Conservation (phyloP, 2,113 vertebrate genomes). For the Phrynosoma platyrhinos region DNA sequence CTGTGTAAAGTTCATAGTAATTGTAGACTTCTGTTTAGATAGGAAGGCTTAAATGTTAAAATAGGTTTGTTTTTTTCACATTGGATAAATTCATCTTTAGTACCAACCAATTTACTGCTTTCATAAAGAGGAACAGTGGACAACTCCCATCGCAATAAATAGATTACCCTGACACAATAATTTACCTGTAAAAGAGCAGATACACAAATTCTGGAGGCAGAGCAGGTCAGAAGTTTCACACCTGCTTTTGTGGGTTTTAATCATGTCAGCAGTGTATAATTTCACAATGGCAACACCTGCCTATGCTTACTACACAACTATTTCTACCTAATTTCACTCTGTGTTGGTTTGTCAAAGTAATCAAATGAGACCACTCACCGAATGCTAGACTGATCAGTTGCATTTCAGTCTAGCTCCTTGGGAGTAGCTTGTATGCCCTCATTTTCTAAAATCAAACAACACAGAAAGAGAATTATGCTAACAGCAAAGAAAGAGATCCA, state of each 20-base stretch:
- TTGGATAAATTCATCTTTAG: background rate
- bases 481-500: background rate
- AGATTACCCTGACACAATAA: background rate
- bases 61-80: no score
- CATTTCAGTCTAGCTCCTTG: background rate
- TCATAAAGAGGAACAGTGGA: rapidly evolving
- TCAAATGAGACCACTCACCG: background rate
- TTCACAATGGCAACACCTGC: conserved; percentile 40
- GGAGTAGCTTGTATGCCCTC: background rate
- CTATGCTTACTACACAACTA: background rate
- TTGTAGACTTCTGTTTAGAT: background rate
- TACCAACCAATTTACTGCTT: background rate
- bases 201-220: background rate
- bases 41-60: no score
- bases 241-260: background rate
- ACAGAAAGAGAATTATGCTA: background rate
- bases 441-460: background rate
- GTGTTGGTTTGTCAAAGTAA: background rate
- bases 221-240: background rate
- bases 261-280: background rate
- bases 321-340: background rate
- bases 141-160: no score
- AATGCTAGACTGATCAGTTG: background rate
- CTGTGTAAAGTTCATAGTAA: background rate
- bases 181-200: conserved; percentile 22